Evolutionary conservation across 2,797 vertebrate genomes (phyloP).

Genomic region (Scyliorhinus canicula): DNA sequence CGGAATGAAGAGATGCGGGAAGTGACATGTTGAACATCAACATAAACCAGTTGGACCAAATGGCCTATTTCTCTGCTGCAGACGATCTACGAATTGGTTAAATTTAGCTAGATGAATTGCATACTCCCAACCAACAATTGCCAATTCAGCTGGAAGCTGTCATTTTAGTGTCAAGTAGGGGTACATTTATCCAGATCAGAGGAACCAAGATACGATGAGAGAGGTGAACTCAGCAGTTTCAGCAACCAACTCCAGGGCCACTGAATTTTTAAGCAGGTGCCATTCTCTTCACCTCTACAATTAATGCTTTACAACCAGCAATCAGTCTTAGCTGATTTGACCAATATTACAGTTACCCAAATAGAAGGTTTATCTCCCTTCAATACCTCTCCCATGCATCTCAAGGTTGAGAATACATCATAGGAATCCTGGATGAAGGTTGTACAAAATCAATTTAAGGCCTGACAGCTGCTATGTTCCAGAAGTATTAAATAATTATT

Average conservation of each 20-base stretch:
- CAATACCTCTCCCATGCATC: not conserved
- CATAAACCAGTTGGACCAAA: not conserved
- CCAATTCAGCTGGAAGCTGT: not conserved
- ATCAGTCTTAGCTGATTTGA: not conserved
- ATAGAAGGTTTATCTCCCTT: not conserved
- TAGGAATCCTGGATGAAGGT: not conserved
- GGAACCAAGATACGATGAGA: not conserved
- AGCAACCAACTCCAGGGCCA: not conserved
- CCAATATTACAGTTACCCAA: not conserved
- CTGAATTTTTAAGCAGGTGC: not conserved
- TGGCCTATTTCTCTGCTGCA: too few relatives aligned
- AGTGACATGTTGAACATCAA: not conserved
- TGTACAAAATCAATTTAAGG: not conserved
- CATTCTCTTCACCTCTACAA: not conserved
- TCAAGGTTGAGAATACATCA: not conserved
- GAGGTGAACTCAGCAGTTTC: not conserved
- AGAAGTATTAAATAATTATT: not conserved
- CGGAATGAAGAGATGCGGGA: too few relatives aligned
- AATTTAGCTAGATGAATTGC: not conserved
- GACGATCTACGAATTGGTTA: not conserved
- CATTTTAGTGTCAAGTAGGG: not conserved
- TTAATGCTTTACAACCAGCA: not conserved
- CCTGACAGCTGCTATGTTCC: not conserved
- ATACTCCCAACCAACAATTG: not conserved
- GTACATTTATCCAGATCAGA: not conserved